Base-by-base conservation (phyloP, 2,888 invertebrate species). In the Epirrhoe tristata region DNA sequence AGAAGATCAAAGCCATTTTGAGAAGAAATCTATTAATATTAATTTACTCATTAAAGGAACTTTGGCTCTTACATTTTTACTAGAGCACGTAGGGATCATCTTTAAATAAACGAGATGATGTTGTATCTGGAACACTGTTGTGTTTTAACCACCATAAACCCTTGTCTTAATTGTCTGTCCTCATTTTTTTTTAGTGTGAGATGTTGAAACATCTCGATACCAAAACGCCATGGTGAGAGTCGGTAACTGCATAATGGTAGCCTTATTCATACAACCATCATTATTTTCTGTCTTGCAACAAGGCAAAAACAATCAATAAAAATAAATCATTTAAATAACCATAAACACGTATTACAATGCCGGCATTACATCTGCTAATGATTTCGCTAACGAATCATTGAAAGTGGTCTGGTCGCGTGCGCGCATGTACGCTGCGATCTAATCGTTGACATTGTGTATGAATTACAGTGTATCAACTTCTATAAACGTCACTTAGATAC, bases 321-420 rank as follows among this genome's bases (percentile, higher is more conserved):
- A 93, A 93, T 93, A 93, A 92, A 93, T 93, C 93, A 93, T 93
- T 93, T 93, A 92, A 93, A 93, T 93, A 92, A 91, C 90, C 90
- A 92, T 93, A 93, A 93, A 93, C 93, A 91, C 89, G 89, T 88
- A 90, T 87, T 91, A 93, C 93, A 93, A 92, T 92, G 88, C 87
- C 89, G 87, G 87, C 89, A 93, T 91, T 93, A 92, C 92, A 92
- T 93, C 92, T 92, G 88, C 90, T 93, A 93, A 93, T 93, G 93
- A 93, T 92, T 93, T 91, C 87, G 93, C 93, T 93, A 93, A 93
- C 93, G 93, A 93, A 93, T 92, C 91, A 93, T 93, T 92, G 93
- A 93, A 91, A 92, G 93, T 92, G 88, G 89, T 89, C 80, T 83
- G 86, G 90, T 92, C 91, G 93, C 92, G 92, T 92, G 92, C 91